Percentiles rank a stretch among this genome's conserved stretches.
These are phyloP conservation scores for Lithophane socia DNA, from an alignment of 2,888 invertebrate genomes.

Conservation along the genomic window DNA sequence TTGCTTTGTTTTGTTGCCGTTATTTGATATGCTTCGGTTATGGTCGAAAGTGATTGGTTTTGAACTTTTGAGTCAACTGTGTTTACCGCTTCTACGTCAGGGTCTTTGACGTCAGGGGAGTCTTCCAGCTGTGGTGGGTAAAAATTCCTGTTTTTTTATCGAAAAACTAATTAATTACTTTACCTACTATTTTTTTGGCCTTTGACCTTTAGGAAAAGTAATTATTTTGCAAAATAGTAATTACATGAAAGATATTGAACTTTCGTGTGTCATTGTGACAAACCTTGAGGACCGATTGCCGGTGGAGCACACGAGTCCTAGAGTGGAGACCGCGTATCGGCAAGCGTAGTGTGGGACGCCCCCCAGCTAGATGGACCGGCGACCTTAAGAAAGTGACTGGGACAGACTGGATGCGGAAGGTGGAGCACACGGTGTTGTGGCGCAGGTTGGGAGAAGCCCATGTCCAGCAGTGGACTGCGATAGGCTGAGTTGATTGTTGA, in stretches of 20 bases:
- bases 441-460: no score
- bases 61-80: not conserved
- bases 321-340: not conserved
- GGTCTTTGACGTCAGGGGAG: not conserved
- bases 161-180: not conserved
- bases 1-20: not conserved
- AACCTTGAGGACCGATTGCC: no score
- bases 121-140: not conserved
- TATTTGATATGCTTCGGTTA: slow-evolving; percentile 13
- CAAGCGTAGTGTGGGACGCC: no score
- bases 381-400: not conserved
- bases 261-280: not conserved
- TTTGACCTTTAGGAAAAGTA: not conserved
- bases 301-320: no score
- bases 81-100: not conserved
- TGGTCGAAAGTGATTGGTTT: not conserved
- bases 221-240: not conserved
- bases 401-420: not conserved
- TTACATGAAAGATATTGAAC: not conserved
- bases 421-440: not conserved
- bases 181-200: not conserved
- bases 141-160: not conserved
- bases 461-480: not conserved
- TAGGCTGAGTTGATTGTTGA: not conserved
- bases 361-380: not conserved